phyloP scores from a whole-genome alignment of 2,888 invertebrate genomes.

The Liopterus haemorrhoidalis region DNA sequence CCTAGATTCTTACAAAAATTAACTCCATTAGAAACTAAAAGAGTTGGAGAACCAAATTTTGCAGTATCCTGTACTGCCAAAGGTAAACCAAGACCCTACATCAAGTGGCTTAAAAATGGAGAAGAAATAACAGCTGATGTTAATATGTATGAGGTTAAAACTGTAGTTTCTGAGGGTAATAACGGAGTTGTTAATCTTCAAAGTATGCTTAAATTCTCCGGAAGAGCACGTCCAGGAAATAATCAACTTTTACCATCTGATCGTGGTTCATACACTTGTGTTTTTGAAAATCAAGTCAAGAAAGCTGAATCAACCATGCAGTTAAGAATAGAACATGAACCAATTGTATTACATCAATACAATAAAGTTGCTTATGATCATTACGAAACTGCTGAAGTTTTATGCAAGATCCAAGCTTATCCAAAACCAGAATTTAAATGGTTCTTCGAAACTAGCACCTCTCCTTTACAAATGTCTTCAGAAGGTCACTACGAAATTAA shows the following conservation, averaged over 20 bases:
- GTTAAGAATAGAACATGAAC: conserved; percentile 85
- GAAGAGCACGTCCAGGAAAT: conserved; percentile 67
- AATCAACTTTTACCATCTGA: conserved; percentile 78
- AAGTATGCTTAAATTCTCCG: conserved; percentile 73
- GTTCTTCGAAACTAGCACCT: conserved; percentile 72
- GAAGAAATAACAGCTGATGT: conserved; percentile 70
- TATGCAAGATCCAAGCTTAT: conserved; percentile 85
- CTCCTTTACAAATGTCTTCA: conserved; percentile 69
- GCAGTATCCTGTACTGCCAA: conserved; percentile 78
- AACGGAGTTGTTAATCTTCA: conserved; percentile 78
- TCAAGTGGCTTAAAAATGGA: conserved; percentile 83
- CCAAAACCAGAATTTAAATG: conserved; percentile 91
- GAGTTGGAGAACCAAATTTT: conserved; percentile 73
- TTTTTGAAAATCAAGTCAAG: conserved; percentile 85
- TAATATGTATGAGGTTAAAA: conserved; percentile 75
- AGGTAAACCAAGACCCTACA: conserved; percentile 79
- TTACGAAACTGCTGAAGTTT: conserved; percentile 77
- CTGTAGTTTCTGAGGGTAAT: conserved; percentile 68
- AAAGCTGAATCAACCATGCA: conserved; percentile 85
- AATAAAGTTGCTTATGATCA: conserved; percentile 84
- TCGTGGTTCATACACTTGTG: conserved; percentile 80
- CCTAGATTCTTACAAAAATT: conserved; percentile 78
- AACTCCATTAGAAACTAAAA: conserved; percentile 73
- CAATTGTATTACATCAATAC: conserved; percentile 78
- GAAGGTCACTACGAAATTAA: conserved; percentile 83